Evolutionary conservation across 2,797 vertebrate species (phyloP).

Genomic region (Pipistrellus nathusii): DNA sequence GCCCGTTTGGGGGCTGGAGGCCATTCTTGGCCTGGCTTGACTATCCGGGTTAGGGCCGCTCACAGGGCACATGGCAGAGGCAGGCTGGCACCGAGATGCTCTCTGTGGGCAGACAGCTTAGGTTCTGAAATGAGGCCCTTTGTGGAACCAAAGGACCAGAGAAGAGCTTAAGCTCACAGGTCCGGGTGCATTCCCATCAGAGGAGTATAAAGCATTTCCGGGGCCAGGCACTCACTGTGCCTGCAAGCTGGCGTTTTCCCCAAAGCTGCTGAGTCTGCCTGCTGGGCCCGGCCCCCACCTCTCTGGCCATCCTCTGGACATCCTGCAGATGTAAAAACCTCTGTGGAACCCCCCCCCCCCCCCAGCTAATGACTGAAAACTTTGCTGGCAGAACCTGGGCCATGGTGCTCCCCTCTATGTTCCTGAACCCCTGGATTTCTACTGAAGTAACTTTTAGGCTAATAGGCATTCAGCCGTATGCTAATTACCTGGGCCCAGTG

Average conservation of each 20-base stretch:
- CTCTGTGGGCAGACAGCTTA: too few relatives aligned
- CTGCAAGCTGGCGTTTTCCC: not conserved
- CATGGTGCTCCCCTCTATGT: not conserved
- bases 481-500: not conserved
- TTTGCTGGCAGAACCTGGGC: not conserved
- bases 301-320: not conserved
- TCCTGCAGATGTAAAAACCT: too few relatives aligned
- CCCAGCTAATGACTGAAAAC: not conserved
- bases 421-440: not conserved
- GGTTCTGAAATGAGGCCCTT: not conserved
- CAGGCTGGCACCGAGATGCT: accelerated
- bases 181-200: not conserved
- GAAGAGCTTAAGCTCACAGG: not conserved
- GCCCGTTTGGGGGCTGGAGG: too few relatives aligned
- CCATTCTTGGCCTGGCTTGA: not conserved
- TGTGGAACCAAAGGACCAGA: not conserved
- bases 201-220: not conserved
- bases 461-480: not conserved
- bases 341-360: accelerated
- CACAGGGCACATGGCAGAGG: not conserved
- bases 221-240: not conserved
- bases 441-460: not conserved
- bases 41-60: accelerated
- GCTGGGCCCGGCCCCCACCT: not conserved
- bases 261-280: not conserved